phyloP scores from a whole-genome alignment of 2,888 invertebrate species.

The Ochlodes sylvanus region DNA sequence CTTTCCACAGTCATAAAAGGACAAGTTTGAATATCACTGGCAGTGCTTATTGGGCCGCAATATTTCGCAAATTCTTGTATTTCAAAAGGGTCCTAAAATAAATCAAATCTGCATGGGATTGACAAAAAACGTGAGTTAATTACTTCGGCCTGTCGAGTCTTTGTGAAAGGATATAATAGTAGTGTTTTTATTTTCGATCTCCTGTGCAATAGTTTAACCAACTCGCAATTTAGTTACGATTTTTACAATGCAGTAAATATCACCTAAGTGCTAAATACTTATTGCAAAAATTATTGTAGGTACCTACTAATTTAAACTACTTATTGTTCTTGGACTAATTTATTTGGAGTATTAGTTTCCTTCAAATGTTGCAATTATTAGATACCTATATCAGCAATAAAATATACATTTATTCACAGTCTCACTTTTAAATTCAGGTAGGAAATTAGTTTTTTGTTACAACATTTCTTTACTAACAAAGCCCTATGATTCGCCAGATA shows the following conservation, averaged over 20 bases:
- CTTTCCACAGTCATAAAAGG: neutral
- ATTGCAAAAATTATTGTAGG: too few species aligned
- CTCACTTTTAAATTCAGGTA: conserved; percentile 68
- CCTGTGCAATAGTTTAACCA: conserved; percentile 33
- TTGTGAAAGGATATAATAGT: conserved; percentile 72
- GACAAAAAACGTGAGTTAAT: conserved; percentile 81
- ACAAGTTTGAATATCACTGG: conserved; percentile 61
- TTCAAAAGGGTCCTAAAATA: conserved; percentile 79
- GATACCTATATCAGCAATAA: neutral
- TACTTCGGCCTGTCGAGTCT: conserved; percentile 70
- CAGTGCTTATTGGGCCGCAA: conserved; percentile 65
- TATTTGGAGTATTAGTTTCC: neutral
- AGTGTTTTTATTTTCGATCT: conserved; percentile 55
- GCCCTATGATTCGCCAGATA: conserved; percentile 29
- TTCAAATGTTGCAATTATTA: neutral
- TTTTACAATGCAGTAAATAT: neutral
- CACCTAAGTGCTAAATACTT: too few species aligned
- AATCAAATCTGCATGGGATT: conserved; percentile 80
- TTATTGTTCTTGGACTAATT: too few species aligned
- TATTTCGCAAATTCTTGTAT: conserved; percentile 83
- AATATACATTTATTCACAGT: conserved; percentile 39
- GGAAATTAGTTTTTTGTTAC: conserved; percentile 43
- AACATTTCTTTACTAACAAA: conserved; percentile 12
- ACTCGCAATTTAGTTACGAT: neutral
- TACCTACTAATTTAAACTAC: too few species aligned